Evolutionary conservation across 2,888 invertebrate species (phyloP), one percentile per base, ranked within the genome.

Genomic region (Coenonympha glycerion): DNA sequence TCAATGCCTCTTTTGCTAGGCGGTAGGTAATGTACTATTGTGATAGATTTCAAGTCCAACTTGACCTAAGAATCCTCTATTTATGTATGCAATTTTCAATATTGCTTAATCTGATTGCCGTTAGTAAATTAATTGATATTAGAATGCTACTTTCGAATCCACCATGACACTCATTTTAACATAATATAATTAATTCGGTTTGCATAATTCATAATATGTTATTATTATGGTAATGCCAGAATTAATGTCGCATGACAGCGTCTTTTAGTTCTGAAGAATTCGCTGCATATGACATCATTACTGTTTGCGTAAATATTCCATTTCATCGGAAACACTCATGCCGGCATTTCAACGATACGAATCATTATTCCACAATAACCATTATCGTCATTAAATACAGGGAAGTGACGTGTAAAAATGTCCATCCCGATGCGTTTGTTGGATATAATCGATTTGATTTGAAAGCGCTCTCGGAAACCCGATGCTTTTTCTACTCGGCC

Each of bases 371-470:
- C 24, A 15, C 9, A 24, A 24, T 24, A 39, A 9, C 9, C 39
- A 24, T 33, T 9, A 9, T 15, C 39, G 16, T 33, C 9, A 9
- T 15, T 15, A 39, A 24, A 9, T 19, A 15, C 24, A 9, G 15
- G 39, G 24, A 39, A 39, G 39, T 39, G 39, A 22, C 39, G 39
- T 39, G 39, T 15, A 15, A 39, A 39, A 39, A 15, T 31, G 31
- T 44, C 42, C 21, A 44, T 13, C 31, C 9, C 11, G 9, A 45
- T 19, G 40, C 16, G 18, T 42, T 31, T 52, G 48, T 45, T 30
- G 21, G 21, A 19, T 13, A 40, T 55, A 52, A 55, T 55, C 52
- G 54, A 52, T 55, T 55, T 31, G 41, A 40, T 48, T 45, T 26
- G 52, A 48, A 45, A 52, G 22, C 47, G 36, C 15, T 39, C 19